Conservation (phyloP, 2,888 invertebrate species). For the Agrotis clavis region DNA sequence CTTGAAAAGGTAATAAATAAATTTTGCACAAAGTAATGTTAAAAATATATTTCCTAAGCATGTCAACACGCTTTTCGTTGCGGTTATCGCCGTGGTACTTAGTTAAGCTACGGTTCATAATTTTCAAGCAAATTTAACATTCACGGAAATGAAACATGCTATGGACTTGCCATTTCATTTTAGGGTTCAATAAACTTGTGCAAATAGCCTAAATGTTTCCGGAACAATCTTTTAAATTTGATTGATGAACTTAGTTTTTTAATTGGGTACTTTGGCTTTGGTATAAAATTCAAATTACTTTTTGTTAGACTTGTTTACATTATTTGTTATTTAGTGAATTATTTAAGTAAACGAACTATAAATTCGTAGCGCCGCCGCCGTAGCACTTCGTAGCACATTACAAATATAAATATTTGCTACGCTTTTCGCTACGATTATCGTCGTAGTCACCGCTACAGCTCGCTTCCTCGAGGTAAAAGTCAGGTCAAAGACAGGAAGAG, state of each 20-base stretch:
- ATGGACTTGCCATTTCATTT: constrained; percentile 23
- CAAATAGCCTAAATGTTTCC: constrained; percentile 22
- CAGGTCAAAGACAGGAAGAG: constrained; percentile 71
- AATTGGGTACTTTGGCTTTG: background rate
- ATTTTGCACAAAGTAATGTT: constrained; percentile 19
- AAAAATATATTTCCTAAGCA: constrained; percentile 33
- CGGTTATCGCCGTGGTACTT: constrained; percentile 51
- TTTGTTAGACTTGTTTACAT: no score
- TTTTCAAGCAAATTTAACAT: constrained; percentile 46
- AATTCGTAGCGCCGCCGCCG: constrained; percentile 40
- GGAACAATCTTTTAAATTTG: background rate
- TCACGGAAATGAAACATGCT: constrained; percentile 54
- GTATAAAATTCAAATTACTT: no score
- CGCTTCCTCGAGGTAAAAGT: constrained; percentile 62
- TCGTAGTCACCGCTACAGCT: constrained; percentile 55
- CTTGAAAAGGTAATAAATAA: no score
- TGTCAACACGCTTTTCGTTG: constrained; percentile 49
- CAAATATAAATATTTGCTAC: constrained; percentile 66
- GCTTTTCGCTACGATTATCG: constrained; percentile 58
- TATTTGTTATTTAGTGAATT: no score
- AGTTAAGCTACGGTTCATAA: constrained; percentile 54
- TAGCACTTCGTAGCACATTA: constrained; percentile 58
- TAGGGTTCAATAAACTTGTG: constrained; percentile 36
- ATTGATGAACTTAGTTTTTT: background rate
- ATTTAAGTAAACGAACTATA: constrained; percentile 7